These are phyloP conservation scores for Pediacus dermestoides DNA, from an alignment of 2,888 invertebrate species.

Conservation along the genomic window DNA sequence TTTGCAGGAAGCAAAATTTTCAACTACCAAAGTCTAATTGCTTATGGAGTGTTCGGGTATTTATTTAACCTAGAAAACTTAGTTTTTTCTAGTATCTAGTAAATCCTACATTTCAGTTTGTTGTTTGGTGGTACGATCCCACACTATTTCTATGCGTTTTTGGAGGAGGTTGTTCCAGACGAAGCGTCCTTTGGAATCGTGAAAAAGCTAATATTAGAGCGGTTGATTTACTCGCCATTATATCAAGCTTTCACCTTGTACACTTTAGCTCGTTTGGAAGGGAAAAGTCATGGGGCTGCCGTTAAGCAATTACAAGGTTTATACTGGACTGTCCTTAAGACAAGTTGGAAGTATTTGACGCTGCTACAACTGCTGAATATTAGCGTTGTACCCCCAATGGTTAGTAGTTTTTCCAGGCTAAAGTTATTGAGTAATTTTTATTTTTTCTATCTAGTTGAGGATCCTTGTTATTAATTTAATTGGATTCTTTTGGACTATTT, in stretches of 20 bases:
- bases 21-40: conserved; percentile 64
- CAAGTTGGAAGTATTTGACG: conserved; percentile 77
- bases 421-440: conserved; percentile 8
- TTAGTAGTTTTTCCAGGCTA: conserved; percentile 46
- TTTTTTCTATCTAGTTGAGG: conserved; percentile 60
- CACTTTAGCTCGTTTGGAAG: conserved; percentile 71
- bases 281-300: conserved; percentile 65
- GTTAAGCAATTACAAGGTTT: conserved; percentile 60
- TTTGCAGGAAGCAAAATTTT: conserved; percentile 62
- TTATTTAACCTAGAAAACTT: no score
- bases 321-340: conserved; percentile 63
- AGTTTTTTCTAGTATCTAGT: conserved; percentile 4
- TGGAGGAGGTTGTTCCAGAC: conserved; percentile 61
- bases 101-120: conserved; percentile 53
- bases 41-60: conserved; percentile 76
- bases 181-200: conserved; percentile 51
- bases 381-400: conserved; percentile 74
- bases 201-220: conserved; percentile 66
- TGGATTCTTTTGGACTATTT: conserved; percentile 76
- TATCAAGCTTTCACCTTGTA: conserved; percentile 73
- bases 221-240: conserved; percentile 65
- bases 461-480: conserved; percentile 73
- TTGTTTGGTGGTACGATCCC: conserved; percentile 78
- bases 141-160: conserved; percentile 68
- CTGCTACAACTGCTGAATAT: conserved; percentile 71